Conservation (phyloP, 2,113 vertebrate species). For the Triplophysa rosa region DNA sequence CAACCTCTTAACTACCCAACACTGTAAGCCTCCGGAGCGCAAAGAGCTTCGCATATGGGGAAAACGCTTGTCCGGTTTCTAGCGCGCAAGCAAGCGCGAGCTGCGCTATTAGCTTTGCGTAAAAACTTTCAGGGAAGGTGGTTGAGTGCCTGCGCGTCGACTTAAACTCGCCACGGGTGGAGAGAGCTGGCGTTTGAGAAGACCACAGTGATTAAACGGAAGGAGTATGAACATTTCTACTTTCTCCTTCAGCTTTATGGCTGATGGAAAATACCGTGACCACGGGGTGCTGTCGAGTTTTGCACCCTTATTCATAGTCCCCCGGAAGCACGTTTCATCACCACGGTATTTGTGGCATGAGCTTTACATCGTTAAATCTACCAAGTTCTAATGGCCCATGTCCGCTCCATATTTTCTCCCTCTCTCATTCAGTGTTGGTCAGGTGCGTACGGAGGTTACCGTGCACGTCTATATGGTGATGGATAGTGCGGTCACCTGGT, state of each 20-base stretch:
- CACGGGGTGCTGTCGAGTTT: background rate
- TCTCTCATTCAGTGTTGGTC: background rate
- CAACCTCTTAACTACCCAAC: slow-evolving; percentile 33
- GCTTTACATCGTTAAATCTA: slow-evolving; percentile 23
- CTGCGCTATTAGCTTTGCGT: slow-evolving; percentile 17
- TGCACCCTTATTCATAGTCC: background rate
- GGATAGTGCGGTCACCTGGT: slow-evolving; percentile 18
- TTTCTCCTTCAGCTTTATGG: slow-evolving; percentile 17
- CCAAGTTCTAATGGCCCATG: background rate
- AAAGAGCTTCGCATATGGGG: slow-evolving; percentile 7
- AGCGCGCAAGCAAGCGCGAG: slow-evolving; percentile 23
- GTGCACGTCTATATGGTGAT: slow-evolving; percentile 33
- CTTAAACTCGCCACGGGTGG: slow-evolving; percentile 11
- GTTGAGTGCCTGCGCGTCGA: background rate
- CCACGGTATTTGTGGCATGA: background rate
- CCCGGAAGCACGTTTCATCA: slow-evolving; percentile 8
- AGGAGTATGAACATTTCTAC: slow-evolving; percentile 34
- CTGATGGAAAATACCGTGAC: background rate
- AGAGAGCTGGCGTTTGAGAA: slow-evolving; percentile 28
- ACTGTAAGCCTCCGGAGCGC: slow-evolving; percentile 44
- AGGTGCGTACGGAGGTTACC: slow-evolving; percentile 17
- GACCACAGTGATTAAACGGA: slow-evolving; percentile 43
- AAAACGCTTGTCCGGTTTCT: background rate
- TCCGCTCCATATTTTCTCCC: background rate
- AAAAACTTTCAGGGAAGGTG: slow-evolving; percentile 8